Conservation (phyloP, 2,113 vertebrate species). For the Puffinus mauretanicus region DNA sequence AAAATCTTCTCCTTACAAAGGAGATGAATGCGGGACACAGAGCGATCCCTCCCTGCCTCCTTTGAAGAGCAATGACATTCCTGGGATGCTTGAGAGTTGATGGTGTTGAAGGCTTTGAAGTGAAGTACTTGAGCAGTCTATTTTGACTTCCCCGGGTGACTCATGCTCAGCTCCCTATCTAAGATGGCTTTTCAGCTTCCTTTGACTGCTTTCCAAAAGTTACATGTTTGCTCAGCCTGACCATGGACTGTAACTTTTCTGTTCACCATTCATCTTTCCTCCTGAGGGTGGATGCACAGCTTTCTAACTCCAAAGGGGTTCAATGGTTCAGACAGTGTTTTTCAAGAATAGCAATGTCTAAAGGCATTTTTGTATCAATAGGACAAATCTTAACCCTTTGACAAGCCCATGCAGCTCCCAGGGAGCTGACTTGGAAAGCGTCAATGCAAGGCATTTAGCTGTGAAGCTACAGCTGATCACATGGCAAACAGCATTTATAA, state of each 20-base stretch:
- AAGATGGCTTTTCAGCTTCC: slow-evolving; percentile 34
- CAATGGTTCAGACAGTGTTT: not conserved
- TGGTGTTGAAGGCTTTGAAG: slow-evolving; percentile 58
- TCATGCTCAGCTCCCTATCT: slow-evolving; percentile 36
- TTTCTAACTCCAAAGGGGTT: not conserved
- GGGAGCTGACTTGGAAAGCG: not conserved
- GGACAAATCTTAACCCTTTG: not conserved
- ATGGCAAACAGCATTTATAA: not conserved
- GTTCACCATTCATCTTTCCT: not conserved
- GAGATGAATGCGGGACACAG: not conserved
- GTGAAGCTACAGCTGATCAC: slow-evolving; percentile 5
- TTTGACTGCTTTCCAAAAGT: slow-evolving; percentile 16
- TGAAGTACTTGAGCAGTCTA: slow-evolving; percentile 52
- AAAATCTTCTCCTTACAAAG: not conserved
- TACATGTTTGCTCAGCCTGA: slow-evolving; percentile 30
- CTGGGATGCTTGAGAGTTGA: slow-evolving; percentile 25
- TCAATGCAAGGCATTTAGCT: not conserved
- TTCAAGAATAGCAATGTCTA: not conserved
- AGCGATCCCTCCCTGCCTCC: not conserved
- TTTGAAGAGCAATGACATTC: slow-evolving; percentile 36
- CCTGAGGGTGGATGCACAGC: not conserved
- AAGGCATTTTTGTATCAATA: not conserved
- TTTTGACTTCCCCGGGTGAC: slow-evolving; percentile 48
- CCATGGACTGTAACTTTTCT: not conserved
- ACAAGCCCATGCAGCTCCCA: not conserved